Evolutionary conservation across 2,113 vertebrate species (phyloP).

Genomic region (Hydrochoerus hydrochaeris): DNA sequence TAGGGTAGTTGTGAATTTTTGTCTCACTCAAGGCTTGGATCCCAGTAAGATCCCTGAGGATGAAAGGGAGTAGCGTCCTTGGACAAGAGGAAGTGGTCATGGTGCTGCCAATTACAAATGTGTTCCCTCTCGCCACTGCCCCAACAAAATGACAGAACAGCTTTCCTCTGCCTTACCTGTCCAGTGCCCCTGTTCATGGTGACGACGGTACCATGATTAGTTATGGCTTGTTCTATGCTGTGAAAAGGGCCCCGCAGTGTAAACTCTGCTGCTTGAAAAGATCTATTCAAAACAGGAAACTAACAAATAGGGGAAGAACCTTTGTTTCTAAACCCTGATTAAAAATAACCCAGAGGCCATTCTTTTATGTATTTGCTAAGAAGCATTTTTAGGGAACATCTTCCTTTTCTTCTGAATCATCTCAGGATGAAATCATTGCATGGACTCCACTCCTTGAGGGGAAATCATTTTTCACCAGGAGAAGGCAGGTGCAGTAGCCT

Average conservation of each 20-base stretch:
- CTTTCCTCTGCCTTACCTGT: not conserved
- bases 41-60: not conserved
- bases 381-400: slow-evolving; percentile 57
- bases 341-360: slow-evolving; percentile 69
- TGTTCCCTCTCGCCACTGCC: not conserved
- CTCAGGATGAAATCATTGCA: slow-evolving; percentile 68
- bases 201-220: not conserved
- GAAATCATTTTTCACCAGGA: slow-evolving; percentile 61
- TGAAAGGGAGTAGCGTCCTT: not conserved
- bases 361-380: slow-evolving; percentile 63
- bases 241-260: not conserved
- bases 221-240: not conserved
- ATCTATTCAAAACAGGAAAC: slow-evolving; percentile 1
- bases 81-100: not conserved
- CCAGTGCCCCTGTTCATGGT: not conserved
- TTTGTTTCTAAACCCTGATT: slow-evolving; percentile 69
- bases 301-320: slow-evolving; percentile 31
- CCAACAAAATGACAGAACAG: not conserved
- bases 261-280: not conserved
- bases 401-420: slow-evolving; percentile 72
- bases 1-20: not conserved
- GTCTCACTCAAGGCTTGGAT: not conserved
- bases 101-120: not conserved
- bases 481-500: not conserved
- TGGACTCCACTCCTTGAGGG: slow-evolving; percentile 46